phyloP scores from a whole-genome alignment of 2,888 invertebrate genomes.

The Sesamia inferens region DNA sequence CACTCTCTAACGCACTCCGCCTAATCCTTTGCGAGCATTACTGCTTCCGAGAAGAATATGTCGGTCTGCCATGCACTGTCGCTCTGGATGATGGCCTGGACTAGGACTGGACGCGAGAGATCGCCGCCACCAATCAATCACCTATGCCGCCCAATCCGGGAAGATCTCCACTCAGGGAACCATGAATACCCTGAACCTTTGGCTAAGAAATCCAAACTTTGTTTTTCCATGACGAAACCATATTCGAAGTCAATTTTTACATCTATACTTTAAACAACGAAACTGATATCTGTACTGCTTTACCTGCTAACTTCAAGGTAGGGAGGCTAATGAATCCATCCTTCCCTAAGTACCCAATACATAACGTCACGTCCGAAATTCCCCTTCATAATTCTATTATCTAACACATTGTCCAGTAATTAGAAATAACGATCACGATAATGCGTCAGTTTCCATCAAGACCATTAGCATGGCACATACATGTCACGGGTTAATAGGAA shows the following conservation, averaged over 20 bases:
- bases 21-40: too few relatives aligned
- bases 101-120: too few relatives aligned
- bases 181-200: slow-evolving; percentile 16
- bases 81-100: too few relatives aligned
- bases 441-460: slow-evolving; percentile 47
- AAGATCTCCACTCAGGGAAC: too few relatives aligned
- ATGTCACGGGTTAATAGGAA: neutral
- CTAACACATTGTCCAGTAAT: slow-evolving; percentile 49
- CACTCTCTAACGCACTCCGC: too few relatives aligned
- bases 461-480: slow-evolving; percentile 2
- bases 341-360: slow-evolving; percentile 16
- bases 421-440: slow-evolving; percentile 44
- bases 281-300: neutral
- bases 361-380: slow-evolving; percentile 13
- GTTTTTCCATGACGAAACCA: too few relatives aligned
- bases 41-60: too few relatives aligned
- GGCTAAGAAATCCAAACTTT: slow-evolving; percentile 35
- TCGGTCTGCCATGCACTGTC: too few relatives aligned
- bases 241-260: neutral
- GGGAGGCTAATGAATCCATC: slow-evolving; percentile 22
- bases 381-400: slow-evolving; percentile 38
- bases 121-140: too few relatives aligned
- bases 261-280: neutral
- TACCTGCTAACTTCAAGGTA: neutral
- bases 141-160: too few relatives aligned